A percentile compares a stretch with the other conserved stretches of the same genome.
phyloP scores from a whole-genome alignment of 2,888 invertebrate species.

The Meloe dianella region DNA sequence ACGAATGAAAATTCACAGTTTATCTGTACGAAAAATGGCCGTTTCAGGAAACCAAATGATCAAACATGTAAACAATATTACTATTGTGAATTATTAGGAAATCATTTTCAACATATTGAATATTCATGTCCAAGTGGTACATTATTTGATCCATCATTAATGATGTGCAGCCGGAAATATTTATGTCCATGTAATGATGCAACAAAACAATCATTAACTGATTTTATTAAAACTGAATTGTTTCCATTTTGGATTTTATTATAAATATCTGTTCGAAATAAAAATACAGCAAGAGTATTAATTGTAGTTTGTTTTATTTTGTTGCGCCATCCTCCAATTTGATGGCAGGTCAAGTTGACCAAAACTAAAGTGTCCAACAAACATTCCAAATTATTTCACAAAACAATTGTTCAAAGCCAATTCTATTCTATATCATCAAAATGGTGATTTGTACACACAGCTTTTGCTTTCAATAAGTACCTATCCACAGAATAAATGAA shows the following conservation, averaged over 20 bases:
- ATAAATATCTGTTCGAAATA: not conserved
- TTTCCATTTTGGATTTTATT: not conserved
- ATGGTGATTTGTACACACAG: no score
- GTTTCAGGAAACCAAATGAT: conserved; percentile 35
- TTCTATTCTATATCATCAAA: no score
- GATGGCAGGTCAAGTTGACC: no score
- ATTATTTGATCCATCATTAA: conserved; percentile 56
- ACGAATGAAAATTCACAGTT: not conserved
- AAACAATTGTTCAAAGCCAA: no score
- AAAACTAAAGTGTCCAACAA: no score
- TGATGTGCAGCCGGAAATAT: conserved; percentile 53
- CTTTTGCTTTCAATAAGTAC: no score
- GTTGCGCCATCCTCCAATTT: no score
- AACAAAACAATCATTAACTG: not conserved
- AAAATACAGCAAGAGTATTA: not conserved
- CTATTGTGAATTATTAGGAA: conserved; percentile 31
- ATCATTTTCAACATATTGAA: conserved; percentile 31
- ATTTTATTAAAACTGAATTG: not conserved
- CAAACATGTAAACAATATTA: conserved; percentile 36
- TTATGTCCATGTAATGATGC: conserved; percentile 32
- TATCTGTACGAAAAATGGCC: conserved; percentile 30
- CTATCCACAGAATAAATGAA: conserved; percentile 14
- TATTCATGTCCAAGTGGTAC: conserved; percentile 54
- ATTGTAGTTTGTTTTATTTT: no score
- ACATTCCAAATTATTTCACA: no score